Conservation (phyloP, 2,888 invertebrate species). For the Catocala nupta region DNA sequence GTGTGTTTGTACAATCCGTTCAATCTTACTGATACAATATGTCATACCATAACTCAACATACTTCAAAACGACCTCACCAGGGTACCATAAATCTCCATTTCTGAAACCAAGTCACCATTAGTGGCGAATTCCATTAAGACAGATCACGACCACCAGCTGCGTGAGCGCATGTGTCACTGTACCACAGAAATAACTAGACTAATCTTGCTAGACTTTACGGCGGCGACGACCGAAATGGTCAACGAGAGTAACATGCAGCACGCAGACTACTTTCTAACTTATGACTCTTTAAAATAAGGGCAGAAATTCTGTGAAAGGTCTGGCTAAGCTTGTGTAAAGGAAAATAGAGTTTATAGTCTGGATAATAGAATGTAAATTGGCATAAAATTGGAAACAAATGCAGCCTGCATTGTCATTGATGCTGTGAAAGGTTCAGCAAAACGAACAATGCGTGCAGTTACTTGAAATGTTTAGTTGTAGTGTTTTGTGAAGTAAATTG, state of each 20-base stretch:
- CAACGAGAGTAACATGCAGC: constrained; percentile 44
- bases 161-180: constrained; percentile 65
- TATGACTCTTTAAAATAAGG: constrained; percentile 30
- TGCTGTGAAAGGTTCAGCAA: constrained; percentile 49
- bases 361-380: constrained; percentile 25
- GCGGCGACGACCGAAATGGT: constrained; percentile 66
- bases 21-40: constrained; percentile 4
- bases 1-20: neutral
- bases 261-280: constrained; percentile 37
- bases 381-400: constrained; percentile 21
- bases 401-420: constrained; percentile 49
- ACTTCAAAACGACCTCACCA: constrained; percentile 46
- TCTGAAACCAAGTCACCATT: constrained; percentile 57
- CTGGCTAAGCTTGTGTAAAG: neutral
- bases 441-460: constrained; percentile 46
- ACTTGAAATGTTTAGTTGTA: constrained; percentile 42
- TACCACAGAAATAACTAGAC: constrained; percentile 66
- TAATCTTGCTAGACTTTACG: constrained; percentile 64
- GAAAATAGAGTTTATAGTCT: constrained; percentile 31
- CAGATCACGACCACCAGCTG: constrained; percentile 71
- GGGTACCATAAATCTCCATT: constrained; percentile 52
- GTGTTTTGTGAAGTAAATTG: constrained; percentile 45
- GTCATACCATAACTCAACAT: constrained; percentile 32
- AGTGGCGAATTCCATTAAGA: constrained; percentile 63
- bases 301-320: constrained; percentile 26